Percentiles rank a stretch among this genome's conserved stretches.
These are phyloP conservation scores for Liopterus haemorrhoidalis DNA, from an alignment of 2,888 invertebrate genomes.

Conservation along the genomic window DNA sequence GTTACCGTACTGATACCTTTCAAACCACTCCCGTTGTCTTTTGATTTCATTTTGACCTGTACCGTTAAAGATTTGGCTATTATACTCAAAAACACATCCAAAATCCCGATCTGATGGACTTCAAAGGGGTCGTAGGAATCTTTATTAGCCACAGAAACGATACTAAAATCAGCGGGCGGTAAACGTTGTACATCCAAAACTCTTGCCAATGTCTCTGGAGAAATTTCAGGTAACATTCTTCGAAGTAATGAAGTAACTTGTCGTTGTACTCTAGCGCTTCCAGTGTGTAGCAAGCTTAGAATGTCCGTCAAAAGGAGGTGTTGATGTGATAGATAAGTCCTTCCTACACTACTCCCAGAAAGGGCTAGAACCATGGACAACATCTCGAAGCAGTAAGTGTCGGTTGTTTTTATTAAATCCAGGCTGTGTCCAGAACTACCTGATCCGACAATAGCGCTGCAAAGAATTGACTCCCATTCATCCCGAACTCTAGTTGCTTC, in stretches of 20 bases:
- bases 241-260: conserved; percentile 84
- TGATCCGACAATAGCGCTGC: conserved; percentile 45
- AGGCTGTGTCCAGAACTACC: conserved; percentile 42
- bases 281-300: conserved; percentile 81
- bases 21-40: conserved; percentile 46
- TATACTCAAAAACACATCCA: conserved; percentile 85
- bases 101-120: conserved; percentile 62
- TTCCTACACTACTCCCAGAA: conserved; percentile 86
- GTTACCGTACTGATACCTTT: conserved; percentile 54
- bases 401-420: conserved; percentile 53
- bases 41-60: conserved; percentile 76
- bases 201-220: conserved; percentile 74
- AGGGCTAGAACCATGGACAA: conserved; percentile 89
- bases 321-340: conserved; percentile 85
- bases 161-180: conserved; percentile 71
- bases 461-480: conserved; percentile 78
- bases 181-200: conserved; percentile 65
- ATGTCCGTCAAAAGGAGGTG: conserved; percentile 78
- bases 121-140: conserved; percentile 48
- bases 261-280: conserved; percentile 89
- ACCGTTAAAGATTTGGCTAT: conserved; percentile 86
- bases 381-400: conserved; percentile 98
- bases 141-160: conserved; percentile 55
- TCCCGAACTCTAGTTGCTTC: conserved; percentile 82
- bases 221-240: conserved; percentile 83